Evolutionary conservation across 2,797 vertebrate species (phyloP).

Genomic region (Eulemur albifrons): DNA sequence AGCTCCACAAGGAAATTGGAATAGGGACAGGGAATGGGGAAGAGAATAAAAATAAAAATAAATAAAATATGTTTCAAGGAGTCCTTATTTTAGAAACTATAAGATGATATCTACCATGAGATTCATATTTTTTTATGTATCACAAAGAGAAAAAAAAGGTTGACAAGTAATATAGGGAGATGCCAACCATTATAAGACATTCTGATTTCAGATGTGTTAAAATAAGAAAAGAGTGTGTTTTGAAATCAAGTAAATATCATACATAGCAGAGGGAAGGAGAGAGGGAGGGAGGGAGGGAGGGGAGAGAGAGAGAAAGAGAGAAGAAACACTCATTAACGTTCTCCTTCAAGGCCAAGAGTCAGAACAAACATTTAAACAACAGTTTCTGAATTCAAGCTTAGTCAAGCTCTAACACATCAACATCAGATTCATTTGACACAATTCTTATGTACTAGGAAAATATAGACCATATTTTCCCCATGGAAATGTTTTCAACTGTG

Average conservation of each 20-base stretch:
- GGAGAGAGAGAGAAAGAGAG: not conserved
- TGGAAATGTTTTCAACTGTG: conserved; percentile 40
- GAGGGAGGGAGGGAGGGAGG: not conserved
- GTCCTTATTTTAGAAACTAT: not conserved
- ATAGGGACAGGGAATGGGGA: not conserved
- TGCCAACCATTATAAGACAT: not conserved
- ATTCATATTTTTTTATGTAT: conserved; percentile 28
- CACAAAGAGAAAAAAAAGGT: not conserved
- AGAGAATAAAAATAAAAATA: conserved; percentile 18
- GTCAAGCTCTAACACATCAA: not conserved
- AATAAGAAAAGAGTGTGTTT: not conserved
- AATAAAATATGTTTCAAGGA: not conserved
- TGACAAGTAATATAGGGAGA: not conserved
- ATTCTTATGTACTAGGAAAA: conserved; percentile 13
- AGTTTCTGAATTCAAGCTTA: not conserved
- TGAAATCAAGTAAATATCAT: not conserved
- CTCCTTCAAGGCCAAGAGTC: not conserved
- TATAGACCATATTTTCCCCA: not conserved
- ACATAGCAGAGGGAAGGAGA: not conserved
- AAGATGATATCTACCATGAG: not conserved
- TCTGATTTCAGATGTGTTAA: conserved; percentile 23
- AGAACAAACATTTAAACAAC: conserved; percentile 25
- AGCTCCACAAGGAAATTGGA: not conserved
- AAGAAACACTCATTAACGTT: not conserved
- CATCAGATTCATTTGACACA: not conserved